Evolutionary conservation across 2,888 invertebrate species (phyloP).

Genomic region (Kuschelorhynchus macadamiae): DNA sequence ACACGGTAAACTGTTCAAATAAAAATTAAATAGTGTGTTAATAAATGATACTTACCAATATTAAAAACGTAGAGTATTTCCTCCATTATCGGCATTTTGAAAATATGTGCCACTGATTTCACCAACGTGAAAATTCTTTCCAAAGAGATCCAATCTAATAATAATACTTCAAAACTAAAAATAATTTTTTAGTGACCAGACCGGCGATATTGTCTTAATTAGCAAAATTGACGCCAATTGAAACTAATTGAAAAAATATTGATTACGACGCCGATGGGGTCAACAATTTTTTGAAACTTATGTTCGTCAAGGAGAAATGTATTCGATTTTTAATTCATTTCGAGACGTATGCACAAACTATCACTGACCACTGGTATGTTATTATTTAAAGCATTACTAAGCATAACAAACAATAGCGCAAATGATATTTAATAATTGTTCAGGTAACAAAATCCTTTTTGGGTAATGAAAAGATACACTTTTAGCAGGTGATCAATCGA

Average conservation of each 20-base stretch:
- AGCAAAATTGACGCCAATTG: constrained; percentile 37
- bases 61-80: constrained; percentile 46
- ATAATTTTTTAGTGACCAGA: constrained; percentile 20
- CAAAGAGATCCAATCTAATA: background rate
- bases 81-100: constrained; percentile 36
- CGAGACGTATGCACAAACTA: no score
- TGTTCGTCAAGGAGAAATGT: no score
- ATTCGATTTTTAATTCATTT: no score
- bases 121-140: background rate
- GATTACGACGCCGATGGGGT: background rate
- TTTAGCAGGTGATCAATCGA: no score
- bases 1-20: no score
- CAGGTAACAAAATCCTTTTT: no score
- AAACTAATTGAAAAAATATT: constrained; percentile 23
- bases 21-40: no score
- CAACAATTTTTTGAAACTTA: background rate
- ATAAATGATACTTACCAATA: constrained; percentile 42
- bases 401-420: no score
- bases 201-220: constrained; percentile 16
- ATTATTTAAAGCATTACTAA: no score
- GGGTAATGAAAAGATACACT: no score
- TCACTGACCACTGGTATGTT: no score
- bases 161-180: constrained; percentile 28
- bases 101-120: background rate
- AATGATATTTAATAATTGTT: no score